phyloP scores from a whole-genome alignment of 2,888 invertebrate species.

The Reticulitermes lucifugus region DNA sequence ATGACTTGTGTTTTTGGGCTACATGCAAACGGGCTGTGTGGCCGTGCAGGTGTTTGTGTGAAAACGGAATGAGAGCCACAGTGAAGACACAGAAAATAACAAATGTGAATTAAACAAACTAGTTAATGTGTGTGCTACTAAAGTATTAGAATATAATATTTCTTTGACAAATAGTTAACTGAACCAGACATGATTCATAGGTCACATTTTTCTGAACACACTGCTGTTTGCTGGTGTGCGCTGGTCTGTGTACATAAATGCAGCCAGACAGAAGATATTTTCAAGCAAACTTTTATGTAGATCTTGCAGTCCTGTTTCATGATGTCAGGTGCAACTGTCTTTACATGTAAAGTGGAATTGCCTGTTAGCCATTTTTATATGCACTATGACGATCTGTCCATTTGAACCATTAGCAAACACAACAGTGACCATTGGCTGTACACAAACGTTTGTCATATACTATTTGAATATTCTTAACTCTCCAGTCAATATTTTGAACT shows the following conservation, averaged over 20 bases:
- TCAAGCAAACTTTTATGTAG: background rate
- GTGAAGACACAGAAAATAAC: background rate
- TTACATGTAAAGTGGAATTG: background rate
- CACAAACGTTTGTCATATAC: conserved; percentile 19
- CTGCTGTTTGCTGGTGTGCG: background rate
- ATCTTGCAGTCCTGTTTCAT: background rate
- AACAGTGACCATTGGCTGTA: conserved; percentile 26
- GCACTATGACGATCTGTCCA: background rate
- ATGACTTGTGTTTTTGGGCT: background rate
- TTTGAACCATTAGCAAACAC: background rate
- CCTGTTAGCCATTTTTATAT: background rate
- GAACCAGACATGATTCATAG: conserved; percentile 12
- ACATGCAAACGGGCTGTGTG: background rate
- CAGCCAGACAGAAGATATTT: background rate
- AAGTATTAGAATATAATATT: conserved; percentile 1
- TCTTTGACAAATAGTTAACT: conserved; percentile 5
- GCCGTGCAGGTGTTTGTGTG: background rate
- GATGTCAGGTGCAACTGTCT: background rate
- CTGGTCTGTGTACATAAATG: background rate
- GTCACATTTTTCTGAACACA: background rate
- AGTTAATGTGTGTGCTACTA: background rate
- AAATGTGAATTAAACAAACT: background rate
- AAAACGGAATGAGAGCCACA: background rate
- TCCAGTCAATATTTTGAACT: conserved; percentile 28
- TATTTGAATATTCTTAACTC: conserved; percentile 26